These are phyloP conservation scores for Chydorus sphaericus DNA, from an alignment of 2,888 invertebrate genomes.

Conservation along the genomic window DNA sequence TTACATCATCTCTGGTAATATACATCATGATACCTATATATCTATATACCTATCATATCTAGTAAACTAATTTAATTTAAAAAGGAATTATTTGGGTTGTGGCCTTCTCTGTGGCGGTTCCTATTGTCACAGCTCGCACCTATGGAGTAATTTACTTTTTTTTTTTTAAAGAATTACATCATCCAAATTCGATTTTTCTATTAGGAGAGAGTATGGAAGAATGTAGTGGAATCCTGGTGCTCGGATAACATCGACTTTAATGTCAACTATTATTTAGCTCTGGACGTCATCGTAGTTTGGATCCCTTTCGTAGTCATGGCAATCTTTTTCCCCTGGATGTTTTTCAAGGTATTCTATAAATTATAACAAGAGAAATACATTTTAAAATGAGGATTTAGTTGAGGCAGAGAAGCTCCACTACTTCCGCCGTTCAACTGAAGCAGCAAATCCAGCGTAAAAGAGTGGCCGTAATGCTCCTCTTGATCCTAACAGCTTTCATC, in stretches of 20 bases:
- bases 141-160: conserved; percentile 41
- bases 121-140: conserved; percentile 45
- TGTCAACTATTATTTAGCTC: conserved; percentile 62
- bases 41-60: too few relatives aligned
- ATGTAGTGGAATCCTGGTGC: conserved; percentile 61
- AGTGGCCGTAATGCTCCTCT: conserved; percentile 53
- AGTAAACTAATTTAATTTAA: too few relatives aligned
- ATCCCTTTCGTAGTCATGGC: conserved; percentile 57
- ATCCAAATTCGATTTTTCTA: too few relatives aligned
- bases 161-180: neutral
- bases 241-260: conserved; percentile 47
- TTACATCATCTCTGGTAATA: conserved; percentile 47
- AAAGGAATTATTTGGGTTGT: conserved; percentile 50
- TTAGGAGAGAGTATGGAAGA: conserved; percentile 56
- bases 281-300: conserved; percentile 60
- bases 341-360: conserved; percentile 47
- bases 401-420: conserved; percentile 26
- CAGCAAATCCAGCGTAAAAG: conserved; percentile 23
- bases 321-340: conserved; percentile 55
- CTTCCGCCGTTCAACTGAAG: conserved; percentile 27
- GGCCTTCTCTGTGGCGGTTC: conserved; percentile 45
- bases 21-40: too few relatives aligned
- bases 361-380: conserved; percentile 22
- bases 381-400: neutral
- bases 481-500: conserved; percentile 49